phyloP scores from a whole-genome alignment of 2,888 invertebrate species.

The Eupithecia vulgata region DNA sequence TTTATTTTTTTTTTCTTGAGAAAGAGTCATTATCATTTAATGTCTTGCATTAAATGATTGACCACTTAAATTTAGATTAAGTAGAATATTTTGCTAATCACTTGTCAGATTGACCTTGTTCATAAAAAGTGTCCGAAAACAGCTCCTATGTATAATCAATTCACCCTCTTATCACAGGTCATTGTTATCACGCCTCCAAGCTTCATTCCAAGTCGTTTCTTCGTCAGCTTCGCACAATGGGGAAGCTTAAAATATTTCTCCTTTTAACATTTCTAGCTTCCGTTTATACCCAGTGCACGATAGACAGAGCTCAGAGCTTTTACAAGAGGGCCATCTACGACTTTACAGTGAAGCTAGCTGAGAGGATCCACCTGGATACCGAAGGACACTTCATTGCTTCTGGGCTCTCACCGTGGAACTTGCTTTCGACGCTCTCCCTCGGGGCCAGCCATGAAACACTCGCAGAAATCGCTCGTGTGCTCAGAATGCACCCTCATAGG shows the following conservation, averaged over 20 bases:
- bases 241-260: slow-evolving; percentile 47
- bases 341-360: slow-evolving; percentile 56
- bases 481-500: slow-evolving; percentile 56
- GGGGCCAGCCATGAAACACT: slow-evolving; percentile 64
- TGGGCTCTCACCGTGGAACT: slow-evolving; percentile 67
- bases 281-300: slow-evolving; percentile 55
- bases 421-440: slow-evolving; percentile 62
- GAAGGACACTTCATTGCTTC: slow-evolving; percentile 72
- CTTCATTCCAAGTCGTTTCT: slow-evolving; percentile 45
- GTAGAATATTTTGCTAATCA: background rate
- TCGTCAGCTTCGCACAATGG: slow-evolving; percentile 53
- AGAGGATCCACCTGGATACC: slow-evolving; percentile 59
- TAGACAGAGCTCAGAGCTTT: slow-evolving; percentile 45
- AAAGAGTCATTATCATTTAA: too few species aligned
- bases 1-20: too few species aligned
- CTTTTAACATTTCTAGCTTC: slow-evolving; percentile 46
- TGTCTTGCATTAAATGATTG: too few species aligned
- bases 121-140: slow-evolving; percentile 17
- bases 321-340: slow-evolving; percentile 60
- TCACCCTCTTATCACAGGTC: slow-evolving; percentile 50
- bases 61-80: too few species aligned
- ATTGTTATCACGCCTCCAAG: slow-evolving; percentile 48
- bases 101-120: background rate
- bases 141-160: background rate
- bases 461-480: slow-evolving; percentile 58